phyloP scores from a whole-genome alignment of 2,113 vertebrate species.

The Halichoeres trimaculatus region DNA sequence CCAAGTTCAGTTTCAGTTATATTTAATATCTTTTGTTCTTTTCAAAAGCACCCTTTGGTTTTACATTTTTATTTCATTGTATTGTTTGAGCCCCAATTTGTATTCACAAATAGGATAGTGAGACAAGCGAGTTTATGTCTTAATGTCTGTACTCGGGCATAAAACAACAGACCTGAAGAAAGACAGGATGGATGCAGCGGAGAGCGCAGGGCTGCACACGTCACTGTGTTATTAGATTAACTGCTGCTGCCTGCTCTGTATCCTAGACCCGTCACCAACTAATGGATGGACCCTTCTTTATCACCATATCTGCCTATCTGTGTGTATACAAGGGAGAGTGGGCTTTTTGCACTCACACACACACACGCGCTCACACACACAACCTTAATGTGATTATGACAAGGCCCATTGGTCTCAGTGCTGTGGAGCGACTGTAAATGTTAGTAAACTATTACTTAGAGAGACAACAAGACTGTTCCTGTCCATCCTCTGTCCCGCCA shows the following conservation, averaged over 20 bases:
- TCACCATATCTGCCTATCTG: slow-evolving; percentile 1
- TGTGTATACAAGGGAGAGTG: neutral
- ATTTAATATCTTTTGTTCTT: neutral
- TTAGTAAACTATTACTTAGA: slow-evolving; percentile 57
- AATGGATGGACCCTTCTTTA: slow-evolving; percentile 54
- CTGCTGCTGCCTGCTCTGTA: slow-evolving; percentile 35
- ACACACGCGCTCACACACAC: neutral
- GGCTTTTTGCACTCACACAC: neutral
- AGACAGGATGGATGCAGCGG: neutral
- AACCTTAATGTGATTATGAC: slow-evolving; percentile 61
- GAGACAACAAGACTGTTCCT: slow-evolving; percentile 31
- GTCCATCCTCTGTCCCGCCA: slow-evolving; percentile 12
- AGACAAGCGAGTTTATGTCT: too few relatives aligned
- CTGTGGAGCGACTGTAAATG: slow-evolving; percentile 20
- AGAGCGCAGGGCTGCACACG: neutral
- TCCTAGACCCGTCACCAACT: slow-evolving; percentile 45
- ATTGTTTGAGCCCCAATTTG: too few relatives aligned
- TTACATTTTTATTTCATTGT: neutral
- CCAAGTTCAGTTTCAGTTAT: neutral
- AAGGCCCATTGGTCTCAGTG: slow-evolving; percentile 32
- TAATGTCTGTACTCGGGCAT: neutral
- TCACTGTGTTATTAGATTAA: slow-evolving; percentile 51
- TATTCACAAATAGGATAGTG: too few relatives aligned
- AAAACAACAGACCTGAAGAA: neutral
- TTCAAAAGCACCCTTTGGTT: neutral